A percentile compares a stretch with the other conserved stretches of the same genome.
Conservation (phyloP, 1,140 invertebrate species). For the Apocrypta bakeri region DNA sequence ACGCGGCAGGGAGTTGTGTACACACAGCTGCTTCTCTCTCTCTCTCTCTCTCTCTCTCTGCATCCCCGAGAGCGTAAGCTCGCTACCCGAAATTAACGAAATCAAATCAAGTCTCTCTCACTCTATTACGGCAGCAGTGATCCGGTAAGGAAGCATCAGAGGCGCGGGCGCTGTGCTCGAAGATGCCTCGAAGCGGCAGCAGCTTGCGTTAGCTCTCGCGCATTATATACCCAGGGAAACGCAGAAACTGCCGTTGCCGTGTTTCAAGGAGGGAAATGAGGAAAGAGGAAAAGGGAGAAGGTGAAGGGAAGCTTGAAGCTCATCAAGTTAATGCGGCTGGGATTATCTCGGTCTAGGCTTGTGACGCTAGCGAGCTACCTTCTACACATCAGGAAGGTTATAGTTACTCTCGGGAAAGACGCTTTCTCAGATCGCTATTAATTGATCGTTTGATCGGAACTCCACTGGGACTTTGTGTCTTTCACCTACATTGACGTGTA, state of each 20-base stretch:
- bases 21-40: conserved; percentile 4
- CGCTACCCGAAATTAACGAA: conserved; percentile 28
- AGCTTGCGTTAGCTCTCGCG: not conserved
- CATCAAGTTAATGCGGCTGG: conserved; percentile 74
- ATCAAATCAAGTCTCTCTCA: conserved; percentile 28
- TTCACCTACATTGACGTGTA: conserved; percentile 56
- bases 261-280: conserved; percentile 49
- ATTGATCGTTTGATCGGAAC: conserved; percentile 71
- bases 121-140: conserved; percentile 22
- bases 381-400: conserved; percentile 6
- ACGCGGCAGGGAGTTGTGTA: not conserved
- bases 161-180: conserved; percentile 6
- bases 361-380: conserved; percentile 60
- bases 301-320: conserved; percentile 66
- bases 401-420: conserved; percentile 63
- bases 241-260: not conserved
- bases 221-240: conserved; percentile 2
- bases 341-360: conserved; percentile 68
- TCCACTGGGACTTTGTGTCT: conserved; percentile 57
- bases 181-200: conserved; percentile 31
- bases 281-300: conserved; percentile 40
- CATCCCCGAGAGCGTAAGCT: conserved; percentile 9
- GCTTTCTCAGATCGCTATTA: conserved; percentile 68
- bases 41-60: not conserved
- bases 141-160: conserved; percentile 26